A percentile compares a stretch with the other conserved stretches of the same genome.
These are phyloP conservation scores for Brachycybe producta DNA, from an alignment of 2,888 invertebrate genomes.

Conservation along the genomic window DNA sequence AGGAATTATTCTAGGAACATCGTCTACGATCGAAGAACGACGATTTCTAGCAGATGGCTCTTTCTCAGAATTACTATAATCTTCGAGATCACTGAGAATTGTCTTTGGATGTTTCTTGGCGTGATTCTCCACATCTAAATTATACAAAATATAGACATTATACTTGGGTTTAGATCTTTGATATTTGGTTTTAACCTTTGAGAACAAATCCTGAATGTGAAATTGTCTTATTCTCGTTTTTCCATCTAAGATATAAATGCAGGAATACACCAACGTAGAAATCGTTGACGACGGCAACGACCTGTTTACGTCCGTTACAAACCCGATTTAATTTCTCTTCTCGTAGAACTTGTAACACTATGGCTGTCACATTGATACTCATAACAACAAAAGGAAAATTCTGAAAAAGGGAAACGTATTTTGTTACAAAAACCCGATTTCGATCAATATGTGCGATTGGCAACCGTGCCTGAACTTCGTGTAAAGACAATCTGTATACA, in stretches of 20 bases:
- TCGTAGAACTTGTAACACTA: slow-evolving; percentile 38
- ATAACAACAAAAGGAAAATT: slow-evolving; percentile 44
- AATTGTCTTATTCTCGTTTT: slow-evolving; percentile 38
- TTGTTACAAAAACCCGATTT: not conserved
- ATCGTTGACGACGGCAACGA: slow-evolving; percentile 36
- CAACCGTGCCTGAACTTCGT: slow-evolving; percentile 33
- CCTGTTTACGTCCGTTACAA: slow-evolving; percentile 34
- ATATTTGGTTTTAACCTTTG: slow-evolving; percentile 32
- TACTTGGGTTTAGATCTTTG: slow-evolving; percentile 1
- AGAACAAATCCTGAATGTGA: slow-evolving; percentile 40
- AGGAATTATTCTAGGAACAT: too few species aligned
- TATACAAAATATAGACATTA: slow-evolving; percentile 9
- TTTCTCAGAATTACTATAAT: slow-evolving; percentile 6
- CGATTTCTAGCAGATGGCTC: too few species aligned
- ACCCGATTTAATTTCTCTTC: slow-evolving; percentile 40
- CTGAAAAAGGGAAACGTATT: slow-evolving; percentile 25
- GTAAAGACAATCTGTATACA: slow-evolving; percentile 37
- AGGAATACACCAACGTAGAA: slow-evolving; percentile 38
- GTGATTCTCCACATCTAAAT: slow-evolving; percentile 31
- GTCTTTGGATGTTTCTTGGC: slow-evolving; percentile 24
- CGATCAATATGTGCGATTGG: not conserved
- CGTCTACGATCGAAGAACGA: too few species aligned
- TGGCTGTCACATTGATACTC: slow-evolving; percentile 41
- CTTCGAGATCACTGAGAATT: slow-evolving; percentile 26
- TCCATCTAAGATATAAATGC: slow-evolving; percentile 38